Percentiles rank a stretch among this genome's conserved stretches.
Evolutionary conservation across 2,797 vertebrate genomes (phyloP).

Genomic region (Hydrolagus colliei): DNA sequence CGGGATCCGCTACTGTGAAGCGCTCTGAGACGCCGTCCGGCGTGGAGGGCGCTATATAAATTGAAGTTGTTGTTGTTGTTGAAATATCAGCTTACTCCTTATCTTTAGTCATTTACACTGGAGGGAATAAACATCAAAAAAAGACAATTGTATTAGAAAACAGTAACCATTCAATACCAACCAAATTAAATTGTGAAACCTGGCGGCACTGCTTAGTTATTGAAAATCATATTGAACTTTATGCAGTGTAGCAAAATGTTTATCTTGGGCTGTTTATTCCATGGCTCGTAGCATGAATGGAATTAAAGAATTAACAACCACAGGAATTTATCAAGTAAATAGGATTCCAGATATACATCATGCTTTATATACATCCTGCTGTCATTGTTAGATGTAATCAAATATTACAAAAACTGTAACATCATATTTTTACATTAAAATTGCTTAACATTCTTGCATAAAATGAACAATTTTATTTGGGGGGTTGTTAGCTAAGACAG

Average conservation of each 20-base stretch:
- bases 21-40: too few relatives aligned
- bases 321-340: conserved; percentile 54
- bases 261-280: background rate
- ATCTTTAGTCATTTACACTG: background rate
- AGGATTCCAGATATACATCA: conserved; percentile 60
- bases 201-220: background rate
- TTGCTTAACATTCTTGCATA: background rate
- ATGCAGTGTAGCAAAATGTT: background rate
- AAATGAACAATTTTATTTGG: too few relatives aligned
- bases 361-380: conserved; percentile 40
- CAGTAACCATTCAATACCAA: background rate
- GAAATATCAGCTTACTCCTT: background rate
- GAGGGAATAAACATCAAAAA: background rate
- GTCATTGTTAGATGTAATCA: too few relatives aligned
- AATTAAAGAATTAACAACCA: conserved; percentile 45
- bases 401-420: background rate
- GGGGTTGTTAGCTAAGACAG: too few relatives aligned
- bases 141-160: background rate
- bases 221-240: background rate
- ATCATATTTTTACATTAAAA: background rate
- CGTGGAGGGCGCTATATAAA: too few relatives aligned
- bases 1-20: too few relatives aligned
- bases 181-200: background rate
- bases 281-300: conserved; percentile 38
- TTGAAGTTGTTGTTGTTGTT: too few relatives aligned